These are phyloP conservation scores for Temnothorax curvispinosus DNA, from an alignment of 1,140 invertebrate genomes.

Conservation along the genomic window DNA sequence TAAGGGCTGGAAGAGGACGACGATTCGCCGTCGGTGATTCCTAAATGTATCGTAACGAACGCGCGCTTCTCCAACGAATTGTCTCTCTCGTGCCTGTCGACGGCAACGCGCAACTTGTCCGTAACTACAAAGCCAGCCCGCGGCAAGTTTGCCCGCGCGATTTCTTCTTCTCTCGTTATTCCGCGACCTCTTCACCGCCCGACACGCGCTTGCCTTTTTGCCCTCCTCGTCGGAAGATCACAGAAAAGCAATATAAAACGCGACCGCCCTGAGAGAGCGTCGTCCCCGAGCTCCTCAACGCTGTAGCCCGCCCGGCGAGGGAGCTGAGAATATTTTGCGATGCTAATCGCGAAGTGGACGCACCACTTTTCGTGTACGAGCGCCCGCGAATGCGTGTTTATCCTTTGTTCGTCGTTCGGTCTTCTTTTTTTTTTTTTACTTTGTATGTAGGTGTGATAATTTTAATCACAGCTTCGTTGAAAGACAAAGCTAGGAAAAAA, in stretches of 20 bases:
- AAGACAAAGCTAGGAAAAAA: not conserved
- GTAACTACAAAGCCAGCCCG: conserved; percentile 76
- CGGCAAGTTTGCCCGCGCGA: conserved; percentile 67
- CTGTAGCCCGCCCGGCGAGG: not conserved
- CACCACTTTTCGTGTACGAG: conserved; percentile 59
- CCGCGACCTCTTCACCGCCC: conserved; percentile 44
- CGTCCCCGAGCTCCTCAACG: conserved; percentile 14
- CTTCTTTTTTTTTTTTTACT: conserved; percentile 62
- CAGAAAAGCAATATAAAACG: conserved; percentile 73
- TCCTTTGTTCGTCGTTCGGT: conserved; percentile 58
- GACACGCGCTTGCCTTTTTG: conserved; percentile 59
- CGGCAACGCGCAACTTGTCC: conserved; percentile 72
- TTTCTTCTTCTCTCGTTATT: conserved; percentile 51
- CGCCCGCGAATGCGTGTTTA: conserved; percentile 67
- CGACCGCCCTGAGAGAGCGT: conserved; percentile 39
- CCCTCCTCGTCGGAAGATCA: conserved; percentile 61
- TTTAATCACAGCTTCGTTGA: conserved; percentile 58
- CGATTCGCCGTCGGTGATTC: conserved; percentile 22
- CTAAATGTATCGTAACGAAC: conserved; percentile 74
- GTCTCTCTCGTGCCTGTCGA: conserved; percentile 74
- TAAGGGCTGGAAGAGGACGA: not conserved
- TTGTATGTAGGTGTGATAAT: conserved; percentile 59
- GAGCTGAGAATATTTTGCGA: conserved; percentile 69
- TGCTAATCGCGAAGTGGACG: conserved; percentile 69
- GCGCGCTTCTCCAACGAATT: conserved; percentile 77